A percentile compares a stretch with the other conserved stretches of the same genome.
phyloP scores from a whole-genome alignment of 2,113 vertebrate species.

The Pelmatolapia mariae region DNA sequence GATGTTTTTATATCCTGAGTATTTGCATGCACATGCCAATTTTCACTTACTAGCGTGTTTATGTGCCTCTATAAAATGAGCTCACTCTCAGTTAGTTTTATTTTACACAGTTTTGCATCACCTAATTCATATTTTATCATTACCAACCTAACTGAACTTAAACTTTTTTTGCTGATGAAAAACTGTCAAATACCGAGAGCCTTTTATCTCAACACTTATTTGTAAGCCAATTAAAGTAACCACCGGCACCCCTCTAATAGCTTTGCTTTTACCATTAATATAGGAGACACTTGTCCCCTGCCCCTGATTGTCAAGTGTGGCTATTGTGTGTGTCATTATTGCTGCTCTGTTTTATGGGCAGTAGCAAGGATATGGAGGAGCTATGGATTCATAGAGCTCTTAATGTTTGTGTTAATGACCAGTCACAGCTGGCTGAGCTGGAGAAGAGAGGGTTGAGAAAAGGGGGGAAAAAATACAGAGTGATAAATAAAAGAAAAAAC shows the following conservation, averaged over 20 bases:
- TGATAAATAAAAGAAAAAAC: slow-evolving; percentile 33
- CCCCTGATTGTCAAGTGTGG: slow-evolving; percentile 47
- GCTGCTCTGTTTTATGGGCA: slow-evolving; percentile 48
- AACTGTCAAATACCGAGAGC: background rate
- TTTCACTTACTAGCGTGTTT: background rate
- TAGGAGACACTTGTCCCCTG: slow-evolving; percentile 19
- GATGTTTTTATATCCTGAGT: background rate
- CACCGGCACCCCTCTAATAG: slow-evolving; percentile 32
- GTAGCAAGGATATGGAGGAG: slow-evolving; percentile 36
- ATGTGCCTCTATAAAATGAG: background rate
- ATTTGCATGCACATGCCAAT: background rate
- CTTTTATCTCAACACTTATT: slow-evolving; percentile 17
- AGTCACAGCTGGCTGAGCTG: slow-evolving; percentile 38
- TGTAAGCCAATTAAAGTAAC: background rate
- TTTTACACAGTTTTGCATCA: background rate
- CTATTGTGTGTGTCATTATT: slow-evolving; percentile 49
- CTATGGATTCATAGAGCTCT: slow-evolving; percentile 48
- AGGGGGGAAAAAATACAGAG: background rate
- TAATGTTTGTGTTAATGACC: slow-evolving; percentile 68
- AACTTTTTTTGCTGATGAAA: slow-evolving; percentile 17
- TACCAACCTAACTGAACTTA: background rate
- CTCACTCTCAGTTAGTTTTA: background rate
- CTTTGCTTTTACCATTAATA: slow-evolving; percentile 42
- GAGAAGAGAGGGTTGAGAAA: slow-evolving; percentile 12
- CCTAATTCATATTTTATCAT: background rate